A percentile compares a stretch with the other conserved stretches of the same genome.
Conservation (phyloP, 2,888 invertebrate species). For the Eupithecia exiguata region DNA sequence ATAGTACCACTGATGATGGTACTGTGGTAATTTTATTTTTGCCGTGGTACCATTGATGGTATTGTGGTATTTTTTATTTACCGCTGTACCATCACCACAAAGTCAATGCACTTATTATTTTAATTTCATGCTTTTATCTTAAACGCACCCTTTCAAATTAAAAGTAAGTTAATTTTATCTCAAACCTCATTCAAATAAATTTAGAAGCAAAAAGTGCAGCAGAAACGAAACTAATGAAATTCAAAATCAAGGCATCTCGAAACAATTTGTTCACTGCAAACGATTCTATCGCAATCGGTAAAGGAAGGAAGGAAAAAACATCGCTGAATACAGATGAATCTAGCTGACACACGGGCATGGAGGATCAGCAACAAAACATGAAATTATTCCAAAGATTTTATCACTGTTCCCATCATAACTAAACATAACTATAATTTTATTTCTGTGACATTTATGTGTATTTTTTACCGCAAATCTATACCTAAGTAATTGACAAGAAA, state of each 20-base stretch:
- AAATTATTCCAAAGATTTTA: not conserved
- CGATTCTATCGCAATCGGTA: conserved; percentile 72
- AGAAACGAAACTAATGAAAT: conserved; percentile 65
- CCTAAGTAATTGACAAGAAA: no score
- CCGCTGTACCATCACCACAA: no score
- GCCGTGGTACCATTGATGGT: no score
- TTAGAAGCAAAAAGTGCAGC: conserved; percentile 16
- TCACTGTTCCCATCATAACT: no score
- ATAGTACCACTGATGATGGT: no score
- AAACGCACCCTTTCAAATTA: not conserved
- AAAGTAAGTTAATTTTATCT: not conserved
- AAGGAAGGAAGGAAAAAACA: conserved; percentile 74
- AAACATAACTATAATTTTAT: no score
- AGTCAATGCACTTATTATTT: no score
- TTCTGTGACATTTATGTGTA: no score
- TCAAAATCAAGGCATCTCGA: conserved; percentile 74
- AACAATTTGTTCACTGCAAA: conserved; percentile 68
- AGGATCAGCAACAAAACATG: not conserved
- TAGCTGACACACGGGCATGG: conserved; percentile 47
- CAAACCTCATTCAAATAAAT: not conserved
- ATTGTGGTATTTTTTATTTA: no score
- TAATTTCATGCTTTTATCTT: no score
- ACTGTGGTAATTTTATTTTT: no score
- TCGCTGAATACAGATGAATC: conserved; percentile 76
- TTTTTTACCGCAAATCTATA: no score